phyloP scores from a whole-genome alignment of 2,888 invertebrate species.

The Caenorhabditis sp. region DNA sequence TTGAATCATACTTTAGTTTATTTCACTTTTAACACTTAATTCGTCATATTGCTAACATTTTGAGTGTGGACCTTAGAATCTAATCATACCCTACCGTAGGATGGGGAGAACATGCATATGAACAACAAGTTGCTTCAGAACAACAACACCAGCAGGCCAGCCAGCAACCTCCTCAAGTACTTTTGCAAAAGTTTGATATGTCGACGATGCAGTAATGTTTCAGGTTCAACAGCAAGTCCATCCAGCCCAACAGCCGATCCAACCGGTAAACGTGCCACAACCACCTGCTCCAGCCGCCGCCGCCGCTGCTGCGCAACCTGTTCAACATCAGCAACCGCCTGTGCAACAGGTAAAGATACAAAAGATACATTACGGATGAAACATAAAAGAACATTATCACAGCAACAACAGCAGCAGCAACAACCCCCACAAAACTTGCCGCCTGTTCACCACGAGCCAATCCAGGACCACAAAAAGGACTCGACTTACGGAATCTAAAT shows the following conservation, averaged over 20 bases:
- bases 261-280: conserved; percentile 43
- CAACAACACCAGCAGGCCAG: conserved; percentile 50
- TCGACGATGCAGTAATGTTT: background rate
- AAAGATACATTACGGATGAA: too few species aligned
- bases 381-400: conserved; percentile 6
- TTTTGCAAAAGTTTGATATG: background rate
- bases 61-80: conserved; percentile 21
- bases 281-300: conserved; percentile 54
- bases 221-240: conserved; percentile 57
- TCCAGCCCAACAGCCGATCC: conserved; percentile 51
- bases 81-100: conserved; percentile 60
- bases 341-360: conserved; percentile 39
- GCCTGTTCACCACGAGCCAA: conserved; percentile 65
- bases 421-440: conserved; percentile 34
- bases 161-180: conserved; percentile 50
- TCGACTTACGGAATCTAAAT: conserved; percentile 73
- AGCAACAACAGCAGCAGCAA: conserved; percentile 51
- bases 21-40: background rate
- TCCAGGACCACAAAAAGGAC: conserved; percentile 71
- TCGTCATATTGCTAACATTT: conserved; percentile 5
- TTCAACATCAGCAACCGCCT: conserved; percentile 50
- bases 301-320: conserved; percentile 34
- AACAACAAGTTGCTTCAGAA: conserved; percentile 59
- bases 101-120: conserved; percentile 76
- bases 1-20: background rate